Evolutionary conservation across 2,113 vertebrate genomes (phyloP).

Genomic region (Malurus melanocephalus): DNA sequence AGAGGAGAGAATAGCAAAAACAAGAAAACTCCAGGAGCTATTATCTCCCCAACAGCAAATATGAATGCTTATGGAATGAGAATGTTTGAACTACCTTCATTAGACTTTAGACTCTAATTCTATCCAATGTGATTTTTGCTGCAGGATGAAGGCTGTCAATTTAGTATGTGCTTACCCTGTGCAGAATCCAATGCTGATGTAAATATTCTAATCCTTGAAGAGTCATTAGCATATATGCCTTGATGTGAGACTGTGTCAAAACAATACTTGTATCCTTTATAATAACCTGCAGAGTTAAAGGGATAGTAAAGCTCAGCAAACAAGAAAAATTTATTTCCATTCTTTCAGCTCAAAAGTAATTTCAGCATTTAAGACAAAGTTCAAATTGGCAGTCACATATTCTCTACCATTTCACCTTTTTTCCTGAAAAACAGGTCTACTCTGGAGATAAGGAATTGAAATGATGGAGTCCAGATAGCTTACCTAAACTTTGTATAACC

Average conservation of each 20-base stretch:
- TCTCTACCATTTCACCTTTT: not conserved
- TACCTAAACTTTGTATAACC: not conserved
- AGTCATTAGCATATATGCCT: constrained; percentile 96
- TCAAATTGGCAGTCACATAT: not conserved
- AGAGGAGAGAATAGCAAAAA: not conserved
- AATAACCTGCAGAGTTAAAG: constrained; percentile 82
- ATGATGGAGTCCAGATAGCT: not conserved
- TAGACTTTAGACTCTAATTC: not conserved
- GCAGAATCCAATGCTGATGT: constrained; percentile 94
- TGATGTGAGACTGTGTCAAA: constrained; percentile 93
- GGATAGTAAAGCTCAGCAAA: not conserved
- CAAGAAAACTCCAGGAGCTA: not conserved
- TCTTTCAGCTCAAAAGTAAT: not conserved
- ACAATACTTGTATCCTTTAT: constrained; percentile 96
- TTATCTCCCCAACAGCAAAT: not conserved
- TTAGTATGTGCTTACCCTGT: constrained; percentile 81
- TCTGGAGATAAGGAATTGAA: not conserved
- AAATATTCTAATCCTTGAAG: constrained; percentile 96
- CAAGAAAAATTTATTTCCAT: not conserved
- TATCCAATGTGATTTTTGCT: not conserved
- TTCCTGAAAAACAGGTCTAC: not conserved
- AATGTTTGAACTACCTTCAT: accelerated
- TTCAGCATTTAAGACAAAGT: not conserved
- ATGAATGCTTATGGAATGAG: not conserved
- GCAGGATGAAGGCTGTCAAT: not conserved